phyloP scores from a whole-genome alignment of 2,797 vertebrate genomes.

The Spinibarbus caldwelli region DNA sequence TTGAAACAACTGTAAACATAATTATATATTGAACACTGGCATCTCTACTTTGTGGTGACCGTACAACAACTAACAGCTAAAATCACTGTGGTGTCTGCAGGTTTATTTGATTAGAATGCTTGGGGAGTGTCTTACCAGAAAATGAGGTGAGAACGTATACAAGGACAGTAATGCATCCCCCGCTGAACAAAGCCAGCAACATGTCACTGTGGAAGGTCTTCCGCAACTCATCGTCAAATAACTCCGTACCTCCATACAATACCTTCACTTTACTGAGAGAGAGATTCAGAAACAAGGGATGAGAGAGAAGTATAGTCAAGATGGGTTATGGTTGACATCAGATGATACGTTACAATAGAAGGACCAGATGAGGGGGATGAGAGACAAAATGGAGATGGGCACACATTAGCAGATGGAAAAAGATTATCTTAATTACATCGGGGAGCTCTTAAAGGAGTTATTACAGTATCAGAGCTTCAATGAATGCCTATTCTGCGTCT shows the following conservation, averaged over 20 bases:
- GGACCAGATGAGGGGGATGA: constrained; percentile 11
- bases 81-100: background rate
- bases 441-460: constrained; percentile 36
- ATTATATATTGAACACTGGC: background rate
- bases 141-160: constrained; percentile 96
- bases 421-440: constrained; percentile 51
- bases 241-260: constrained; percentile 93
- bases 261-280: constrained; percentile 91
- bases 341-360: background rate
- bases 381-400: background rate
- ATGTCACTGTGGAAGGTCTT: constrained; percentile 97
- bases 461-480: constrained; percentile 22
- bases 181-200: constrained; percentile 94
- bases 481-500: constrained; percentile 1
- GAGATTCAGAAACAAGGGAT: constrained; percentile 18
- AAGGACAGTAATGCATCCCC: constrained; percentile 89
- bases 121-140: constrained; percentile 81
- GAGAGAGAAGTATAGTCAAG: background rate
- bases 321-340: constrained; percentile 2
- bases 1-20: background rate
- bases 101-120: background rate
- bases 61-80: background rate
- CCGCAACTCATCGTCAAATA: constrained; percentile 97
- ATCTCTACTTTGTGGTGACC: background rate
- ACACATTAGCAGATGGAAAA: constrained; percentile 14